phyloP scores from a whole-genome alignment of 2,888 invertebrate genomes.

The Volucella bombylans region DNA sequence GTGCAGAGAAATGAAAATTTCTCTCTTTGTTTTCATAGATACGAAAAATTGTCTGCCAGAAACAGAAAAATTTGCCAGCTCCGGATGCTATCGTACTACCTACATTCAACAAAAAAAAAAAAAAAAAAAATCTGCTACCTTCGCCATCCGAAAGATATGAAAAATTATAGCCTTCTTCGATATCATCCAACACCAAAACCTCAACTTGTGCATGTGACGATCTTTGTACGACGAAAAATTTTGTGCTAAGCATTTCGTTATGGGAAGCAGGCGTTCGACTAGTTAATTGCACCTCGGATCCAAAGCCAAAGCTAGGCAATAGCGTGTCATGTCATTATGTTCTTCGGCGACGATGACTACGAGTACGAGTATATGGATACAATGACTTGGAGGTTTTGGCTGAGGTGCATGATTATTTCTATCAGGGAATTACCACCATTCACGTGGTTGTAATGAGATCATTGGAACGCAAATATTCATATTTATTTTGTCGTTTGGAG shows the following conservation, averaged over 20 bases:
- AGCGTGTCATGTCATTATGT: slow-evolving; percentile 62
- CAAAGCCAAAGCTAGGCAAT: slow-evolving; percentile 26
- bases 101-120: slow-evolving; percentile 3
- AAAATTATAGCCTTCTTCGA: slow-evolving; percentile 43
- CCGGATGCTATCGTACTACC: slow-evolving; percentile 22
- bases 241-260: slow-evolving; percentile 55
- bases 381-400: slow-evolving; percentile 28
- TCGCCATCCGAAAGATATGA: slow-evolving; percentile 44
- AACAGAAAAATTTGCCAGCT: slow-evolving; percentile 31
- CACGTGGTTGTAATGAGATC: slow-evolving; percentile 41
- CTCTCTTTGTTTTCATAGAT: slow-evolving; percentile 59
- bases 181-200: background rate
- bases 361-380: background rate
- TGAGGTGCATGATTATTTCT: slow-evolving; percentile 28
- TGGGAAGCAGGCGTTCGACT: slow-evolving; percentile 63
- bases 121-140: slow-evolving; percentile 24
- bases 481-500: slow-evolving; percentile 67
- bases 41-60: background rate
- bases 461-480: slow-evolving; percentile 52
- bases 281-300: slow-evolving; percentile 55
- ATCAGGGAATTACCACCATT: slow-evolving; percentile 7
- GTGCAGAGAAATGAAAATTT: slow-evolving; percentile 41
- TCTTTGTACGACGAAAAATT: slow-evolving; percentile 38
- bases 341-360: slow-evolving; percentile 1
- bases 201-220: slow-evolving; percentile 54